Conservation (phyloP, 1,140 invertebrate species). For the Antheraea mylitta region DNA sequence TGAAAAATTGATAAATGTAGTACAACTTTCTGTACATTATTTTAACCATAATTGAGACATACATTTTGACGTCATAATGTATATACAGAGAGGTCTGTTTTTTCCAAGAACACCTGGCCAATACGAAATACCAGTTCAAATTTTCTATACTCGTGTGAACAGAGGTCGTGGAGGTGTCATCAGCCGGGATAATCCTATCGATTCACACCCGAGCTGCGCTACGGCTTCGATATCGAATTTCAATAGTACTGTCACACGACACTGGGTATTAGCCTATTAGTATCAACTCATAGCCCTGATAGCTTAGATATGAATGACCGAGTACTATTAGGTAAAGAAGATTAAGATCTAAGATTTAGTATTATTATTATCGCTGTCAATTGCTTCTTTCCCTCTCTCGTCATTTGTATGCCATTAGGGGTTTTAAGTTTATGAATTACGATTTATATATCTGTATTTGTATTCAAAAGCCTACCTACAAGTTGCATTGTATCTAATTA, state of each 20-base stretch:
- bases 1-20: too few species aligned
- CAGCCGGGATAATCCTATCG: conserved; percentile 47
- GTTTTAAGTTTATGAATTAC: too few species aligned
- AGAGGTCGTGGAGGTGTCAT: conserved; percentile 44
- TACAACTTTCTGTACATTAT: neutral
- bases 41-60: neutral
- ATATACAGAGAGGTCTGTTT: neutral
- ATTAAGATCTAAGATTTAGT: neutral
- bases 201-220: conserved; percentile 33
- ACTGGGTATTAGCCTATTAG: conserved; percentile 11
- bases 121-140: conserved; percentile 13
- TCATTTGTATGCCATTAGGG: too few species aligned
- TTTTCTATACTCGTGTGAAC: conserved; percentile 37
- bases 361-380: neutral
- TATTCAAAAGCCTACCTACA: neutral
- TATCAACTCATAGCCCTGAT: conserved; percentile 3
- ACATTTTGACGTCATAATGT: neutral
- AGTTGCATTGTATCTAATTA: neutral
- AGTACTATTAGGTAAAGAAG: neutral
- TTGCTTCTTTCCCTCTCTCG: too few species aligned
- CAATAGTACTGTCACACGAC: conserved; percentile 28
- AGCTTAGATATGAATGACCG: neutral
- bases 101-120: neutral
- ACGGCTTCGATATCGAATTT: conserved; percentile 49
- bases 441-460: too few species aligned